Evolutionary conservation across 2,113 vertebrate species (phyloP), one percentile per base, ranked within the genome.

Genomic region (Oreotrochilus melanogaster): DNA sequence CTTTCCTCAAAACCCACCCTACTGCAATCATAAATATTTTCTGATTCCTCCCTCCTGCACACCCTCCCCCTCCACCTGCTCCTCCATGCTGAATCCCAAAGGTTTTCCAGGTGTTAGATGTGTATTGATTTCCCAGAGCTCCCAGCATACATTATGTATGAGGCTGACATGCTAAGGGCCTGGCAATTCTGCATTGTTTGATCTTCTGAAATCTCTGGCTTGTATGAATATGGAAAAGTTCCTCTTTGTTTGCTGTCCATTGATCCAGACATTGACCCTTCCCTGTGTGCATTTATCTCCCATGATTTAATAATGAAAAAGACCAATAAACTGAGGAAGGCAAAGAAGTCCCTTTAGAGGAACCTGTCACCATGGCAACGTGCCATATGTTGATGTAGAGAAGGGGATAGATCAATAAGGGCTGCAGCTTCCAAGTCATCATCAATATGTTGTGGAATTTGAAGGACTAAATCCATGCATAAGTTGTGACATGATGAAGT

Each of bases 201-300:
- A 95, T 95, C 95, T 85, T 65, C 92, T 47, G 67, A 89, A 95
- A 87, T 95, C 95, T 89, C 88, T 70, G 4, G 1, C 69, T 78
- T 66, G 50, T 71, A 93, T 94, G 93, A 96, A 96, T 96, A 97
- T 95, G 94, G 82, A 95, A 69, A 85, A 83, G 94, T 83, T 94
- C 92, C 82, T 88, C 65, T 94, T 88, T 95, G 75, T 94, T 93
- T 96, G 83, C 65, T 67, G 76, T 39, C 89, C 86, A 94, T 94
- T 95, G 93, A 97, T 94, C 89, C 72, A 72, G 70, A 48, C 9
- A 4, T 81, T 92, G 88, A 88, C 94, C 85, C 87, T 89, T 91
- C 76, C 76, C 76, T 50, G 51, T 37, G 47, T 62, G 73, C 65
- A 58, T 95, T 94, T 93, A 69, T 89, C 79, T 91, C 79, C 60